phyloP scores from a whole-genome alignment of 2,113 vertebrate species.

The Sorex araneus region DNA sequence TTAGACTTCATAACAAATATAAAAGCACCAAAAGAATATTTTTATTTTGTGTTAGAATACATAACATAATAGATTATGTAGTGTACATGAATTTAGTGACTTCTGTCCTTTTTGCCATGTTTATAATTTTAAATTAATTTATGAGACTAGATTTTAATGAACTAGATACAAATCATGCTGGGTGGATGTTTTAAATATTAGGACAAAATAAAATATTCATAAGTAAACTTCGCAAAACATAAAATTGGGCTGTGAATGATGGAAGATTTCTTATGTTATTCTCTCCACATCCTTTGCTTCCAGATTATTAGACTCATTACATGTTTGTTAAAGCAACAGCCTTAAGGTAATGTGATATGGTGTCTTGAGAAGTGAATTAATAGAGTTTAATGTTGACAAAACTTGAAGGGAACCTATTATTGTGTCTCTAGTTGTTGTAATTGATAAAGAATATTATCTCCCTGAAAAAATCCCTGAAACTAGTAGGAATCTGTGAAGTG shows the following conservation, averaged over 20 bases:
- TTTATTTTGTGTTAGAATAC: neutral
- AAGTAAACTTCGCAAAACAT: neutral
- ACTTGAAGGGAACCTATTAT: no score
- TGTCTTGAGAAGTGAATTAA: neutral
- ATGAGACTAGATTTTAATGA: slow-evolving; percentile 41
- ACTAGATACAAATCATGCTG: neutral
- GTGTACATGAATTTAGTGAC: slow-evolving; percentile 29
- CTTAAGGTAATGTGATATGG: neutral
- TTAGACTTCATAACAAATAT: slow-evolving; percentile 6
- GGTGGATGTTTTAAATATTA: neutral
- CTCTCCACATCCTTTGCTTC: neutral
- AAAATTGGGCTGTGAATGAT: neutral
- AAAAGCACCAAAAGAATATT: neutral
- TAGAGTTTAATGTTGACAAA: neutral
- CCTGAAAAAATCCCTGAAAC: neutral
- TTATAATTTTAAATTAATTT: slow-evolving; percentile 62
- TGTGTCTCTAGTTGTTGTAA: no score
- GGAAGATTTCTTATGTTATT: neutral
- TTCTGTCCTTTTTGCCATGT: neutral
- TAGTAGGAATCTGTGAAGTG: neutral
- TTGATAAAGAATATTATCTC: neutral
- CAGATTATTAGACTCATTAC: neutral
- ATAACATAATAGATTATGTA: neutral
- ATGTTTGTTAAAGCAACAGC: neutral
- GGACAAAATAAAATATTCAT: neutral